These are phyloP conservation scores for Morone saxatilis DNA, from an alignment of 2,113 vertebrate genomes.

Conservation along the genomic window DNA sequence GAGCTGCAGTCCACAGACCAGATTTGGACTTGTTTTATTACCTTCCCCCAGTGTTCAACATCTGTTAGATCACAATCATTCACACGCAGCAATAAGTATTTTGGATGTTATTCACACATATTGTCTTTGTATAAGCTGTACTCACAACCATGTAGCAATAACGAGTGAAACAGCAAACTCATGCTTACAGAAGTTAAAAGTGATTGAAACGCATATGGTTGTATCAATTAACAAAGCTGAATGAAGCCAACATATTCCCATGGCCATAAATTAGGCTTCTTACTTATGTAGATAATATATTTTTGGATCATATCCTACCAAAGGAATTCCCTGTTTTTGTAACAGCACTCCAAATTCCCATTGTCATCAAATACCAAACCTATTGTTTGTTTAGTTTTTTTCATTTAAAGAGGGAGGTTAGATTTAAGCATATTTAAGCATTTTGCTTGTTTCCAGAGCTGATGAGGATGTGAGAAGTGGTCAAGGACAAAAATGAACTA, in stretches of 20 bases:
- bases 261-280: not conserved
- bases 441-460: not conserved
- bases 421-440: not conserved
- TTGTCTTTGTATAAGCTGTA: constrained; percentile 19
- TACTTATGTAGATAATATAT: not conserved
- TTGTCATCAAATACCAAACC: not conserved
- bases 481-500: not conserved
- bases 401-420: not conserved
- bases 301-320: not conserved
- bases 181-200: not conserved
- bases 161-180: not conserved
- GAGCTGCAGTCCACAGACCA: constrained; percentile 55
- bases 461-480: not conserved
- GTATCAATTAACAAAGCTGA: not conserved
- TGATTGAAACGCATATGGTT: not conserved
- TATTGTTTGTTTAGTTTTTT: not conserved
- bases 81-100: constrained; percentile 66
- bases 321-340: not conserved
- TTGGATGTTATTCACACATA: constrained; percentile 54
- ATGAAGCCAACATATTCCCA: not conserved
- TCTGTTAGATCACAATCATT: constrained; percentile 72
- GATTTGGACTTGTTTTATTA: constrained; percentile 78
- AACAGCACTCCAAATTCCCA: no score
- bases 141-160: constrained; percentile 1
- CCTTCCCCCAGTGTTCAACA: constrained; percentile 67